These are phyloP conservation scores for Melanerpes formicivorus DNA, from an alignment of 2,113 vertebrate genomes.

Conservation along the genomic window DNA sequence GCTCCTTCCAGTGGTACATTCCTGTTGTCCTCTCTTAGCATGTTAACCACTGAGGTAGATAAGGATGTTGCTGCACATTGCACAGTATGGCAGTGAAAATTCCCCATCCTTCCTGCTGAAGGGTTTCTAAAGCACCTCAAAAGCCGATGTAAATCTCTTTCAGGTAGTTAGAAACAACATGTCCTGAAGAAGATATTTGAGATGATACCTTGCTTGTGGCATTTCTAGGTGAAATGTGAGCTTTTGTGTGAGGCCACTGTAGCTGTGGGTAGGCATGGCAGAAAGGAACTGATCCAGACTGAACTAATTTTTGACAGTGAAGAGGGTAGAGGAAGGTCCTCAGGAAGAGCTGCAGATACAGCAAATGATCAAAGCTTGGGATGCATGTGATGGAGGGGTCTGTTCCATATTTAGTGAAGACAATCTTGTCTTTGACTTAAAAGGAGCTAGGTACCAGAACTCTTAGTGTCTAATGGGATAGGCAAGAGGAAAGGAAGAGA, in stretches of 20 bases:
- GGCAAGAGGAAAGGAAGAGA: not conserved
- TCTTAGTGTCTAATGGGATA: not conserved
- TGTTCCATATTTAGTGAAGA: not conserved
- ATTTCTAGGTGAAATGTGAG: not conserved
- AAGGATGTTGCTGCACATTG: not conserved
- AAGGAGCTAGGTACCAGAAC: not conserved
- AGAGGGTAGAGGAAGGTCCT: not conserved
- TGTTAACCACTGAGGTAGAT: not conserved
- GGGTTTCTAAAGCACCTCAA: not conserved
- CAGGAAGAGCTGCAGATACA: not conserved
- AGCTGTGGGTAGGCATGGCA: not conserved
- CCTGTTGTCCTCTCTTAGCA: not conserved
- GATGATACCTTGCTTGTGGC: not conserved
- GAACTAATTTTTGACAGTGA: not conserved
- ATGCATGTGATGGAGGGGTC: not conserved
- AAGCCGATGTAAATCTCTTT: not conserved
- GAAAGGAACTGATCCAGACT: not conserved
- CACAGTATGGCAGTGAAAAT: not conserved
- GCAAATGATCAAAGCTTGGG: not conserved
- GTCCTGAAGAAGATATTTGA: not conserved
- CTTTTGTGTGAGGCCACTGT: not conserved
- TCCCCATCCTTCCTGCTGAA: not conserved
- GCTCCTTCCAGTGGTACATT: not conserved
- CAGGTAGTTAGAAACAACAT: not conserved
- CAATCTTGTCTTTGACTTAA: not conserved